Evolutionary conservation across 2,797 vertebrate genomes (phyloP), one percentile per base, ranked within the genome.

Genomic region (Acrossocheilus fasciatus): DNA sequence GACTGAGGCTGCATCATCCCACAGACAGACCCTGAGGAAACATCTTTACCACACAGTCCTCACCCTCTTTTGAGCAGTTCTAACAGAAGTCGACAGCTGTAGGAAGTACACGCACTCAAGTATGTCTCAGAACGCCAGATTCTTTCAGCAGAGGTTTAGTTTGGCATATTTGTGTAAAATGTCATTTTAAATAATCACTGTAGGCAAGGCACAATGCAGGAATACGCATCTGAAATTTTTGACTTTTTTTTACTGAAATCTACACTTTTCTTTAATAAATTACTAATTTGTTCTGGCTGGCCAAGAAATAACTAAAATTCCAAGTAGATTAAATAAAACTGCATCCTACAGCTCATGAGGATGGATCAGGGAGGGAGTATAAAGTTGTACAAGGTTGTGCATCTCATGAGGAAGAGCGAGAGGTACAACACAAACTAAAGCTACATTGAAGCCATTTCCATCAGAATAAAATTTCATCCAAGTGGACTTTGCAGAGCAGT

Each of bases 1-100:
- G 93, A 92, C 93, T 91, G 89, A 87, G 92, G 91, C 91, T 91
- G 92, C 91, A 91, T 92, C 93, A 94, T 90, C 90, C 66, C 74
- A 83, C 80, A 72, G 82, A 77, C 68, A 85, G 81, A 87, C 80
- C 86, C 83, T 77, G 80, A 83, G 34, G 59, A 83, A 64, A 92
- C 92, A 89, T 93, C 88, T 75, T 68, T 91, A 92, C 92, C 92
- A 93, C 92, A 93, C 92, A 92, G 90, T 92, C 92, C 91, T 62
- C 34, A 30, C 41, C 59, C 59, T 81, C 85, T 30, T 62, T 39
- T 17, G 7, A 86, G 41, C 14, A 30, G 26, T 34, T 81, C 69
- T 64, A 74, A 80, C 84, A 64, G 6, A 86, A 64, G 77, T 74
- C 70, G 62, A 66, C 83, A 64, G 52, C 52, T 70, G 75, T 83